Evolutionary conservation across 2,797 vertebrate genomes (phyloP), one percentile per base, ranked within the genome.

Genomic region (Silurus lanzhouensis): DNA sequence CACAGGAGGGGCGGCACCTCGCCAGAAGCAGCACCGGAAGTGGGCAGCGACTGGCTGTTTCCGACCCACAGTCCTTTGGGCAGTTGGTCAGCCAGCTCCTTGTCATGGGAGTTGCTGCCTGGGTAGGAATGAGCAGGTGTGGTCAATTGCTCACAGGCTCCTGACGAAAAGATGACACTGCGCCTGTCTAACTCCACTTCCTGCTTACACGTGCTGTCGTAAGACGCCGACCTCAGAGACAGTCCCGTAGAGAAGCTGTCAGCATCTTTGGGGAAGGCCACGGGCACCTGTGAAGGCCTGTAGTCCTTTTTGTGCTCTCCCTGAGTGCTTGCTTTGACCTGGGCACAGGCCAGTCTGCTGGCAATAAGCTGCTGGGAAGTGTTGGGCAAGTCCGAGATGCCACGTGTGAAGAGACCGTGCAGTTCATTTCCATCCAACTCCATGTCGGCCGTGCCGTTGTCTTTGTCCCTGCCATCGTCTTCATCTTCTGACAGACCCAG

Each of bases 301-400:
- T 96, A 97, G 94, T 98, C 97, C 94, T 96, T 97, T 96, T 96
- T 97, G 93, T 97, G 97, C 96, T 99, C 97, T 97, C 96, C 97
- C 98, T 99, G 98, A 99, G 98, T 96, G 96, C 96, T 95, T 93
- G 95, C 96, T 94, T 97, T 97, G 94, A 98, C 97, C 91, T 97
- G 96, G 95, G 96, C 94, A 93, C 96, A 97, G 89, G 95, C 92
- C 84, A 96, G 95, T 96, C 91, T 94, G 95, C 96, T 97, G 94
- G 96, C 91, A 89, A 97, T 96, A 94, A 96, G 96, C 95, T 97
- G 97, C 91, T 97, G 97, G 91, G 97, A 96, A 87, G 96, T 94
- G 89, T 94, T 94, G 91, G 96, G 95, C 90, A 96, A 93, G 91
- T 95, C 95, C 89, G 96, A 92, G 89, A 95, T 91, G 91, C 97